Percentiles rank a stretch among this genome's conserved stretches.
Conservation (phyloP, 2,797 vertebrate genomes). For the Coccyzus lansbergi region DNA sequence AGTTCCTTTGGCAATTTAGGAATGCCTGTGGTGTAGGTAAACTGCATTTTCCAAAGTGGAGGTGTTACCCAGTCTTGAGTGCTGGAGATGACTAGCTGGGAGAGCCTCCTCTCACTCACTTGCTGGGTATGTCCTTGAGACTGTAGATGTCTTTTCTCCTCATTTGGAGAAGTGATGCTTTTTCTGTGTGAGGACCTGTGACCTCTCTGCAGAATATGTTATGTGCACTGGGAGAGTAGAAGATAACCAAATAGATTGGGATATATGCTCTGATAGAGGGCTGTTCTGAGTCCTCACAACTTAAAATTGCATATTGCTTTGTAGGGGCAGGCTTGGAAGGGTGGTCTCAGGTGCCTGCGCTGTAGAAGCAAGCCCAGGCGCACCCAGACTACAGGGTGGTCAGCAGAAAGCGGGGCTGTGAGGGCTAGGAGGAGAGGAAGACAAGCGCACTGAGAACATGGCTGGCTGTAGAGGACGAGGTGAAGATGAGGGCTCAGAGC, state of each 20-base stretch:
- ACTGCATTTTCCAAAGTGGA: not conserved
- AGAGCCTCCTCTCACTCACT: not conserved
- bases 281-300: not conserved
- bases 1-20: not conserved
- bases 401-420: not conserved
- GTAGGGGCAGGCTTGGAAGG: not conserved
- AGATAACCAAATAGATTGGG: not conserved
- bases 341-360: not conserved
- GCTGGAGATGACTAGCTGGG: not conserved
- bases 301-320: not conserved
- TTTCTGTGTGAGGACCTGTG: not conserved
- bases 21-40: not conserved
- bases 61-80: not conserved
- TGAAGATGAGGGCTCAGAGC: not conserved
- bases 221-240: not conserved
- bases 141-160: not conserved
- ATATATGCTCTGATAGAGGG: not conserved
- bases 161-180: not conserved
- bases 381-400: not conserved
- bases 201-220: fast-evolving
- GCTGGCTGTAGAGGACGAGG: not conserved
- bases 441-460: not conserved
- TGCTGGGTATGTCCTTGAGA: not conserved
- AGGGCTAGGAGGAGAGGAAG: not conserved
- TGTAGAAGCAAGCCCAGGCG: not conserved